Evolutionary conservation across 2,797 vertebrate species (phyloP), one percentile per base, ranked within the genome.

Genomic region (Tapirus indicus): DNA sequence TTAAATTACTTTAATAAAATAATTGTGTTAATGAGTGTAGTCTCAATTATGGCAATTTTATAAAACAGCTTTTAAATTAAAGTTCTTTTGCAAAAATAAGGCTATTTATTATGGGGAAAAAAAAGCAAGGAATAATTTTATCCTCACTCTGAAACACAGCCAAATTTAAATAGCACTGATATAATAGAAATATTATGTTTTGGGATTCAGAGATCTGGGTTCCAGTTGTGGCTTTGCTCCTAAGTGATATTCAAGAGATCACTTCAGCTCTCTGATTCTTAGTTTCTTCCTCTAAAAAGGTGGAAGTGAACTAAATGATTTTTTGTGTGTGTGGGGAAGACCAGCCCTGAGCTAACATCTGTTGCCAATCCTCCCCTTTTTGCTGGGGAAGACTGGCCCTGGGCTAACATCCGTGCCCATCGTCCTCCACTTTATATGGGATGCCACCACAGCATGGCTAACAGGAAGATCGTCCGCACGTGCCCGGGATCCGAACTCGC

Each of bases 41-140:
- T 44, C 16, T 94, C 71, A 74, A 71, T 79, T 80, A 72, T 32
- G 25, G 12, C 5, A 96, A 69, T 88, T 97, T 93, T 49, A 47
- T 23, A 56, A 91, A 91, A 88, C 44, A 68, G n/a, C 17, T 60
- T 95, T 83, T 89, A 54, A 86, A 27, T 41, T 9, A 16, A 87
- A 77, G 14, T 68, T 60, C 23, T 84, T 97, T 91, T 84, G 32
- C 27, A 95, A 92, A 96, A 92, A 82, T 94, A 87, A 85, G 6
- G 21, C 35, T 69, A 74, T 32, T 78, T 23, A 27, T 75, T 66
- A 3, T 56, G 58, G 18, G 44, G 3, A 0, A 10, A 38, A 13
- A 18, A 38, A 95, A 93, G 27, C 35, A 56, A 52, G 35, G 10
- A 88, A 52, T 86, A 60, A 58, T 85, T 92, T 87, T 35, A 74